Evolutionary conservation across 2,113 vertebrate species (phyloP), one percentile per base, ranked within the genome.

Genomic region (Lepus americanus): DNA sequence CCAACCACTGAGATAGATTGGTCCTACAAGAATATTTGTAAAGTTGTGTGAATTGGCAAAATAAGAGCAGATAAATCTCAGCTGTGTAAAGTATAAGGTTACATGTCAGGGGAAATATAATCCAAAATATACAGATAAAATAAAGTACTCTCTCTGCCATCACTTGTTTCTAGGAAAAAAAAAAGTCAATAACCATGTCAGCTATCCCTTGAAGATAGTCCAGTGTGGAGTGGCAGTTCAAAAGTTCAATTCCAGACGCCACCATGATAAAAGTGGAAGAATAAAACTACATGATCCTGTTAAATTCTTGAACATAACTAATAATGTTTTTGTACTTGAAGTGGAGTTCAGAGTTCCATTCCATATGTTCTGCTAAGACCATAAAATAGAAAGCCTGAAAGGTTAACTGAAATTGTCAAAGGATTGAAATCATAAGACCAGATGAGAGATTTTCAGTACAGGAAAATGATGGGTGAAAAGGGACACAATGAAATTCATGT

Each of bases 331-430:
- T 72, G 9, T 83, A 64, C n/a, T 44, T 73, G 49, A 36, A 74
- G 11, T 29, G 83, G 59, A 80, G 31, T 55, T 87, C 13, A 81
- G 49, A 84, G 66, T 84, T 90, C 29, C 61, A 33, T n/a, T 73
- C 23, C 27, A 19, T 36, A 25, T 1, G 63, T 44, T 89, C 39
- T 27, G 44, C 64, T 77, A 53, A 77, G 11, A 5, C 5, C 20
- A 77, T 76, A 66, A 82, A 87, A 83, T 61, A 59, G 69, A 94
- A 69, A 64, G 14, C 39, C 69, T 73, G 9, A 61, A 87, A 84
- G 20, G 19, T 94, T 91, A 89, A 89, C 12, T 22, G n/a, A 87
- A 84, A 49, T 79, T 77, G 81, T 51, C 10, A 87, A 88, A 94
- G 19, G 23, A 84, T 61, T 74, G 27, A 61, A 80, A 83, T 66